Evolutionary conservation across 2,797 vertebrate genomes (phyloP), one percentile per base, ranked within the genome.

Genomic region (Salarias fasciatus): DNA sequence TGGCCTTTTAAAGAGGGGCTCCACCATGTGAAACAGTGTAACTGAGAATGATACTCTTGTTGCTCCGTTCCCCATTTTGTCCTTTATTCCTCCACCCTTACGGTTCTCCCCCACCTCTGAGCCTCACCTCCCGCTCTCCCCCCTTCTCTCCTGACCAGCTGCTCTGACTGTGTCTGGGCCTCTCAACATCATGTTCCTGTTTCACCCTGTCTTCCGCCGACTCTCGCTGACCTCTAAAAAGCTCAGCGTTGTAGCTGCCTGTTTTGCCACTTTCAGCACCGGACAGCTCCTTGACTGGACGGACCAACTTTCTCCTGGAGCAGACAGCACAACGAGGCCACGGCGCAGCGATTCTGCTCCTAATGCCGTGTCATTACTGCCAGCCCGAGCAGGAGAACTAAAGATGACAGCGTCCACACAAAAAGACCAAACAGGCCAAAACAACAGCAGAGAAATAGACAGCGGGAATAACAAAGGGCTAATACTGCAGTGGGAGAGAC

Each of bases 1-100:
- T 93, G 89, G 84, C 84, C 86, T 88, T 87, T 91, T 87, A 87
- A 91, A 93, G 89, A 87, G 87, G 84, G 83, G 76, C 77, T 85
- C 75, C 66, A 79, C 86, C 89, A 90, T 87, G 90, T 90, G 90
- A 91, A 89, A 91, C 90, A 84, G 65, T 85, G 85, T 86, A 91
- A 90, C 90, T 83, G 84, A 84, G 87, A 88, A 77, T 86, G 86
- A 91, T 86, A 84, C 83, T 67, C 77, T 75, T 14, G 55, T 40
- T 65, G 60, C 65, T 66, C 55, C 52, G 9, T 70, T 79, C 75
- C 50, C 79, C 61, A 59, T 71, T 84, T 83, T 72, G 71, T 79
- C 74, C 78, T 86, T 73, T 14, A 37, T 59, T 30, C 65, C 55
- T 31, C 33, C 6, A 11, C 36, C 53, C 51, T 71, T 53, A 43